phyloP scores from a whole-genome alignment of 2,113 vertebrate genomes.

The Notarius quadriscutis region DNA sequence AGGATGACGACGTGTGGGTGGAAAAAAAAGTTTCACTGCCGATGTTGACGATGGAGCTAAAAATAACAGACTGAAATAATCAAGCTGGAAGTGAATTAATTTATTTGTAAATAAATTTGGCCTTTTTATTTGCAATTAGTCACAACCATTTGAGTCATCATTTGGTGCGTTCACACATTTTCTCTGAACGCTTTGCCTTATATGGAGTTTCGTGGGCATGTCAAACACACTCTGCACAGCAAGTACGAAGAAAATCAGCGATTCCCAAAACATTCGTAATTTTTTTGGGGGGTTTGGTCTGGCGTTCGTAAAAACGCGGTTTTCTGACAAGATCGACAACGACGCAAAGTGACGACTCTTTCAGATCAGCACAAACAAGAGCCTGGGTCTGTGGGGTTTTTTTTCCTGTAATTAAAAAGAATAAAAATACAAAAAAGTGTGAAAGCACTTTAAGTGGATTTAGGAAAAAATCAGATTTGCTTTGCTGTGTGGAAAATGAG shows the following conservation, averaged over 20 bases:
- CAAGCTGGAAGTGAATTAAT: not conserved
- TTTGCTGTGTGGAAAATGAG: not conserved
- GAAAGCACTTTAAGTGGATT: not conserved
- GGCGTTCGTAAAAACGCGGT: not conserved
- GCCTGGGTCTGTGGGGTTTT: not conserved
- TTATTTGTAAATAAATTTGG: too few species aligned
- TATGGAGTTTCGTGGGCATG: not conserved
- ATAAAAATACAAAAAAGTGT: not conserved
- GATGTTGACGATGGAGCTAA: not conserved
- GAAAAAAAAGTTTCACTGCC: not conserved
- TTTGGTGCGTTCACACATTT: not conserved
- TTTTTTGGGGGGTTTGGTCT: too few species aligned
- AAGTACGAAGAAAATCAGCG: not conserved
- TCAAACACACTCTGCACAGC: not conserved
- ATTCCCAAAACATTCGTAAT: not conserved
- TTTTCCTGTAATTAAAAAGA: not conserved
- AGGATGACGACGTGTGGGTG: not conserved
- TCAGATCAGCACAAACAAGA: not conserved
- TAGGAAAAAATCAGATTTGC: constrained; percentile 3
- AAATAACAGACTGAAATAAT: not conserved
- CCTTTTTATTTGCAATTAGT: too few species aligned
- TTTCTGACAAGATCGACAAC: too few species aligned
- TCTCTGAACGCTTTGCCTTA: not conserved
- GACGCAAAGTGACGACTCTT: too few species aligned
- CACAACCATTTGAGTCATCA: not conserved